Percentiles rank a stretch among this genome's conserved stretches.
These are phyloP conservation scores for Phyllotis vaccarum DNA, from an alignment of 2,797 vertebrate genomes.

Conservation along the genomic window DNA sequence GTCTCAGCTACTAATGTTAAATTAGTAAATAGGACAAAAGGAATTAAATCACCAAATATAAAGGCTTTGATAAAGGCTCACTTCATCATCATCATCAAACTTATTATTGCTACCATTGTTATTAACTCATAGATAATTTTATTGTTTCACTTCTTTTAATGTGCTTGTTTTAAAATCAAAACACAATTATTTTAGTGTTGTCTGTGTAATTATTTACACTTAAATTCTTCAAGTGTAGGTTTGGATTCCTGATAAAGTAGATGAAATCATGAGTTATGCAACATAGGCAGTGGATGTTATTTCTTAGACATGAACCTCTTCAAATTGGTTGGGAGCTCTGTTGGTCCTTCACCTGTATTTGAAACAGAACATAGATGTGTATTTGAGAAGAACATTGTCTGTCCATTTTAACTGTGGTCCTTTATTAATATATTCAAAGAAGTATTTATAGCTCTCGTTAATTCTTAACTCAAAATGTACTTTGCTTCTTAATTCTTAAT, in stretches of 20 bases:
- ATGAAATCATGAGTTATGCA: background rate
- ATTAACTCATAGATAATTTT: conserved; percentile 40
- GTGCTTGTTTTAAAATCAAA: background rate
- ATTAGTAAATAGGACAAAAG: conserved; percentile 70
- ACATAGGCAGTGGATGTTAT: background rate
- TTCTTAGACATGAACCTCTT: background rate
- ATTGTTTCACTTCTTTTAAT: conserved; percentile 58
- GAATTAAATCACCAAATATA: conserved; percentile 62
- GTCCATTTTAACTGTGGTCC: background rate
- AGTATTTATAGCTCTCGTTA: background rate
- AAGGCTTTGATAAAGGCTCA: no score
- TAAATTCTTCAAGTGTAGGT: background rate
- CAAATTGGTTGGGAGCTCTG: background rate
- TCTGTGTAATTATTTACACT: background rate
- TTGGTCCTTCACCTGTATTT: conserved; percentile 7
- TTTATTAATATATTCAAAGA: conserved; percentile 47
- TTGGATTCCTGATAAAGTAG: background rate
- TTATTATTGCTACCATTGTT: background rate
- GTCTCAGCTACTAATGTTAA: conserved; percentile 72
- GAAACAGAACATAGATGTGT: background rate
- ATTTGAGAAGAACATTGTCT: conserved; percentile 32
- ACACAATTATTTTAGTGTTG: background rate
- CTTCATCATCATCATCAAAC: conserved; percentile 24
- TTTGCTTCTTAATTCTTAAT: background rate
- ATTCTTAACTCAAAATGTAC: background rate